phyloP scores from a whole-genome alignment of 2,113 vertebrate genomes.

The Panthera uncia region DNA sequence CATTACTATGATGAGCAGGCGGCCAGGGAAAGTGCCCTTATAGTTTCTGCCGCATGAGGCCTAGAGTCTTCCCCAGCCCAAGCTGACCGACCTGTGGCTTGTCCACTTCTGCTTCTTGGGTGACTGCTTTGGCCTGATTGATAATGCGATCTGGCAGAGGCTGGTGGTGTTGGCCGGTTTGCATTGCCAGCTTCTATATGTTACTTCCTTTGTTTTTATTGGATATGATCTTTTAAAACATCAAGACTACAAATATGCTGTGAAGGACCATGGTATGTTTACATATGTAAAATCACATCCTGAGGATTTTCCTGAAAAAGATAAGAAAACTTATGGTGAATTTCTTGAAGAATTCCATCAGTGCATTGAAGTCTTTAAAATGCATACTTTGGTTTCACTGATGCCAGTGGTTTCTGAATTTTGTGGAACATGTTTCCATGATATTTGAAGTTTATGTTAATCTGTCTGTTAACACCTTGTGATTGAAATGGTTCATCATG shows the following conservation, averaged over 20 bases:
- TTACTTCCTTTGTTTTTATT: conserved; percentile 87
- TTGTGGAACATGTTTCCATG: background rate
- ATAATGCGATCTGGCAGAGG: too few species aligned
- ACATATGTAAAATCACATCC: conserved; percentile 90
- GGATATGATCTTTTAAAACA: conserved; percentile 90
- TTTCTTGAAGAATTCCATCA: conserved; percentile 89
- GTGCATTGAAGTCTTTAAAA: conserved; percentile 85
- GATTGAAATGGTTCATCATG: conserved; percentile 66
- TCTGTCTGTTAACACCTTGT: conserved; percentile 21
- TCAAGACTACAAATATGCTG: conserved; percentile 86
- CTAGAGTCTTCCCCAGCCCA: too few species aligned
- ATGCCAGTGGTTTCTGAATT: conserved; percentile 34
- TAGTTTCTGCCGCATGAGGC: too few species aligned
- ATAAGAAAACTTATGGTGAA: conserved; percentile 88
- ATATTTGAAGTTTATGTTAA: conserved; percentile 38
- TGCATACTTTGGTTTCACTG: background rate
- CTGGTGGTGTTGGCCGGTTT: conserved; percentile 78
- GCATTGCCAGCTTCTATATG: conserved; percentile 90
- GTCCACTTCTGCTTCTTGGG: too few species aligned
- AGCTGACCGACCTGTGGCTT: too few species aligned
- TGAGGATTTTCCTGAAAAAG: conserved; percentile 85
- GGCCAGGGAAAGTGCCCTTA: too few species aligned
- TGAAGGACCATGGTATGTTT: conserved; percentile 87
- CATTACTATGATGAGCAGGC: too few species aligned
- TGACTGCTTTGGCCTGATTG: too few species aligned